Conservation (phyloP, 2,113 vertebrate genomes). For the Notothenia coriiceps region DNA sequence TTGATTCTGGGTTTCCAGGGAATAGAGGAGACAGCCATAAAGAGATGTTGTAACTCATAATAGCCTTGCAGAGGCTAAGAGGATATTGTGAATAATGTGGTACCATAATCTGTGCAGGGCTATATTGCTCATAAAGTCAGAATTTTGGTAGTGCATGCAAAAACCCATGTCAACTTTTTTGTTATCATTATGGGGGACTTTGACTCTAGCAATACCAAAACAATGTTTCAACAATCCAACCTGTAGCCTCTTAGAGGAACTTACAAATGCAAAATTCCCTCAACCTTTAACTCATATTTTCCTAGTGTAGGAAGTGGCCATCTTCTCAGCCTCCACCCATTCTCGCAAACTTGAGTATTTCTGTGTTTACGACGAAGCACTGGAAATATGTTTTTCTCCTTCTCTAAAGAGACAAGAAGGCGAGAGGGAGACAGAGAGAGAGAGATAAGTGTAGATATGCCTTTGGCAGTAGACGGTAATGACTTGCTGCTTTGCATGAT, state of each 20-base stretch:
- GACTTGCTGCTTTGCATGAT: constrained; percentile 11
- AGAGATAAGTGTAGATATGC: not conserved
- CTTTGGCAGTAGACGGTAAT: not conserved
- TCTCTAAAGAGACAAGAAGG: not conserved
- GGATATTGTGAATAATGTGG: constrained; percentile 2
- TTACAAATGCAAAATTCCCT: not conserved
- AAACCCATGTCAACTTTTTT: not conserved
- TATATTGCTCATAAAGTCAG: constrained; percentile 9
- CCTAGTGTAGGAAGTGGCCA: not conserved
- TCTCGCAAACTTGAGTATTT: not conserved
- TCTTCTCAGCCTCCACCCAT: not conserved
- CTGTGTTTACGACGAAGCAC: constrained; percentile 28
- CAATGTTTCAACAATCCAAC: not conserved
- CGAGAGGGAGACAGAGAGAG: not conserved
- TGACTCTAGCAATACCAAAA: not conserved
- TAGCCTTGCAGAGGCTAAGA: constrained; percentile 27
- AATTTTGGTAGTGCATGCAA: constrained; percentile 3
- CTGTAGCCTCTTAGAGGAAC: not conserved
- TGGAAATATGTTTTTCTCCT: constrained; percentile 12
- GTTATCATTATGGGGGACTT: not conserved
- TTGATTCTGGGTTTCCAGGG: constrained; percentile 42
- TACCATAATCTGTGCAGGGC: not conserved
- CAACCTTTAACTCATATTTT: constrained; percentile 1
- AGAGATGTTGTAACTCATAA: constrained; percentile 30
- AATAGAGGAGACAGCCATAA: constrained; percentile 14